These are phyloP conservation scores for Chloroclystis v-ata DNA, from an alignment of 2,888 invertebrate genomes.

Conservation along the genomic window DNA sequence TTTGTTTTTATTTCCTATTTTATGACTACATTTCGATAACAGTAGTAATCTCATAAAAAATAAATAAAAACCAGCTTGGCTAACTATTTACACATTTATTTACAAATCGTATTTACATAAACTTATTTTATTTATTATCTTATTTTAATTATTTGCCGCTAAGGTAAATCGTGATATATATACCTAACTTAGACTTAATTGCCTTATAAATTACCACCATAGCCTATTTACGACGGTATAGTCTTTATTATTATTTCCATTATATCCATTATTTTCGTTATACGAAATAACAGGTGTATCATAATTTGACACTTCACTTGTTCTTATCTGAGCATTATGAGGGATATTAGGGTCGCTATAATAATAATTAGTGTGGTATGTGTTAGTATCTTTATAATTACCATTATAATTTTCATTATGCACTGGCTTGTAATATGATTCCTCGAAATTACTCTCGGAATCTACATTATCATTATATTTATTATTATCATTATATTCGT, in stretches of 20 bases:
- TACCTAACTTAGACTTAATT: too few relatives aligned
- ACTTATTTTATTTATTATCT: too few relatives aligned
- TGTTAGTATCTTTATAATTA: conserved; percentile 1
- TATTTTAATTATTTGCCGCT: conserved; percentile 3
- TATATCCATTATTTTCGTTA: conserved; percentile 19
- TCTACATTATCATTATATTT: conserved; percentile 6
- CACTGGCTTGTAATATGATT: neutral
- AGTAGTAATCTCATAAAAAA: neutral
- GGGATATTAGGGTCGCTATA: conserved; percentile 9
- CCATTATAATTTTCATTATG: neutral
- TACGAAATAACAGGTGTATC: conserved; percentile 10
- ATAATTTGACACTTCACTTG: conserved; percentile 14
- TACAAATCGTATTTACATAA: neutral
- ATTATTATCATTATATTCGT: conserved; percentile 8
- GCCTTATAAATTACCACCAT: conserved; percentile 6
- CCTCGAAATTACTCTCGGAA: conserved; percentile 5
- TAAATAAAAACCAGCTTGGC: neutral
- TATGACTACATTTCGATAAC: neutral
- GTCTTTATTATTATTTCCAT: conserved; percentile 12
- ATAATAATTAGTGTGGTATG: conserved; percentile 3
- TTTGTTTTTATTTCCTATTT: neutral
- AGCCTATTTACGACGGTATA: conserved; percentile 1
- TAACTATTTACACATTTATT: conserved; percentile 1
- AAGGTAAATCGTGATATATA: too few relatives aligned
- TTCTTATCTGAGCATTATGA: conserved; percentile 5